These are phyloP conservation scores for Arion vulgaris DNA, from an alignment of 1,140 invertebrate genomes.

Conservation along the genomic window DNA sequence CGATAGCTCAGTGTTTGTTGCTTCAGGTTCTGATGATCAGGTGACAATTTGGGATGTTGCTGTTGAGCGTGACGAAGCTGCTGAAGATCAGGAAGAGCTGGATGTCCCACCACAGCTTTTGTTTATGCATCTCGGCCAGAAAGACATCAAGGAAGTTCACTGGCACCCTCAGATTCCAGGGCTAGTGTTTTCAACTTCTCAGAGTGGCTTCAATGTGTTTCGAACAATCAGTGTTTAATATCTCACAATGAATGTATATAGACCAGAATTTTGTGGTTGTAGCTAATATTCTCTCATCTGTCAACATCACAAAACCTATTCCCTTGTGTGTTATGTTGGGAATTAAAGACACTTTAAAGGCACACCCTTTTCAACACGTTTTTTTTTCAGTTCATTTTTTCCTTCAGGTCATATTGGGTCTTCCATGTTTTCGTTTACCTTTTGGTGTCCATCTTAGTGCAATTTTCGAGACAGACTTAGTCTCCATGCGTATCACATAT, in stretches of 20 bases:
- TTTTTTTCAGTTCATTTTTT: too few relatives aligned
- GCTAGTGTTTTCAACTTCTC: constrained; percentile 93
- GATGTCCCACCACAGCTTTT: constrained; percentile 94
- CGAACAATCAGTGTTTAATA: constrained; percentile 95
- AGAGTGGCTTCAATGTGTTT: constrained; percentile 96
- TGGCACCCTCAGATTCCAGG: constrained; percentile 98
- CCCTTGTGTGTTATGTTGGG: too few relatives aligned
- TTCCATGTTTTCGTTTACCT: too few relatives aligned
- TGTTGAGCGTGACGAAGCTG: constrained; percentile 85
- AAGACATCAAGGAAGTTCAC: constrained; percentile 97
- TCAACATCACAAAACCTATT: too few relatives aligned
- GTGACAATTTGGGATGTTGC: constrained; percentile 97
- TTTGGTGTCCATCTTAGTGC: too few relatives aligned
- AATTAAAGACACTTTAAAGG: too few relatives aligned
- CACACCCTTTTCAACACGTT: too few relatives aligned
- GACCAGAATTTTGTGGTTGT: not conserved
- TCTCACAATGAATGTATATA: not conserved
- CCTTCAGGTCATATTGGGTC: too few relatives aligned
- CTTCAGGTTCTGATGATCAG: constrained; percentile 94
- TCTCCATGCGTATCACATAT: too few relatives aligned
- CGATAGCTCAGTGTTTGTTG: constrained; percentile 93
- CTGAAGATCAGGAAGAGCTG: constrained; percentile 72
- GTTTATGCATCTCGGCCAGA: constrained; percentile 99
- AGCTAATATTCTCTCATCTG: too few relatives aligned
- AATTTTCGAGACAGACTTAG: too few relatives aligned